These are phyloP conservation scores for Onchidella celtica DNA, from an alignment of 2,888 invertebrate species.

Conservation along the genomic window DNA sequence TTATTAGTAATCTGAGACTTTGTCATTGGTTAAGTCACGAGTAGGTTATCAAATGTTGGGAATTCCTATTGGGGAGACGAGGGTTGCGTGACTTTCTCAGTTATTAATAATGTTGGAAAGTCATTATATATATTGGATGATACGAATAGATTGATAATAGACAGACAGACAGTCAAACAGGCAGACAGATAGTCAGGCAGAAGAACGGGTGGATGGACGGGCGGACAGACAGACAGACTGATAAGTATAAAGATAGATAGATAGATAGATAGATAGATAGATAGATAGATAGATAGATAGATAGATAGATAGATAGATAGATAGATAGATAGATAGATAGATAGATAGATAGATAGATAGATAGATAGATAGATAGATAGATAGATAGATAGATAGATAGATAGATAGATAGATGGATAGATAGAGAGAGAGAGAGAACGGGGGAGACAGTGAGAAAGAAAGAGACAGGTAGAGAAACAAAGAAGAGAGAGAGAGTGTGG, in stretches of 20 bases:
- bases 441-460: background rate
- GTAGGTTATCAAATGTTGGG: too few species aligned
- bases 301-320: conserved; percentile 6
- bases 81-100: too few species aligned
- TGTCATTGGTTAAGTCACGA: too few species aligned
- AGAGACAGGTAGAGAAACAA: background rate
- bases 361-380: background rate
- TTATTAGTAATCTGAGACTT: too few species aligned
- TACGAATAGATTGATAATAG: background rate
- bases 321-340: background rate
- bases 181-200: background rate
- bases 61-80: too few species aligned
- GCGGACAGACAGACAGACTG: conserved; percentile 2
- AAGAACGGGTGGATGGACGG: background rate
- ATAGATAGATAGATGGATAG: background rate
- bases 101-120: too few species aligned
- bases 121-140: too few species aligned
- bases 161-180: background rate
- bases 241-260: background rate
- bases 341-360: background rate
- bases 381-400: background rate
- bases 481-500: background rate
- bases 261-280: background rate
- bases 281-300: background rate
- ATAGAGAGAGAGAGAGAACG: background rate